These are phyloP conservation scores for Melipona quadrifasciata DNA, from an alignment of 1,140 invertebrate species.

Conservation along the genomic window DNA sequence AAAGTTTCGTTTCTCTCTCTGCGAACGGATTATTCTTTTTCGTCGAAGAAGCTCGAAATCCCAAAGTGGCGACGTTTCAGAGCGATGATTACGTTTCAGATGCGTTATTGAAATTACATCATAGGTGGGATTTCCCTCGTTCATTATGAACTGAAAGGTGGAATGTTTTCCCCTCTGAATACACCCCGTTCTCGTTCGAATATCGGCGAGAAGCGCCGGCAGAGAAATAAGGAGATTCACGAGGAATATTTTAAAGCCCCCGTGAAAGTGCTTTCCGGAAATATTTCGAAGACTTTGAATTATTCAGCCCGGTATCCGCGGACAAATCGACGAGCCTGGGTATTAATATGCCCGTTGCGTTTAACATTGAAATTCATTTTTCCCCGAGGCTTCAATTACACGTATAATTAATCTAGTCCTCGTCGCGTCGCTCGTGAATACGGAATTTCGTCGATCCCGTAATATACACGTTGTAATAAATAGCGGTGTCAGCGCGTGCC, in stretches of 20 bases:
- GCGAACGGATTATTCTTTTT: neutral
- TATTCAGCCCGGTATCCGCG: constrained; percentile 20
- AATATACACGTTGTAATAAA: constrained; percentile 25
- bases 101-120: neutral
- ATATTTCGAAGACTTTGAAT: constrained; percentile 41
- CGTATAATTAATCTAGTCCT: constrained; percentile 36
- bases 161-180: neutral
- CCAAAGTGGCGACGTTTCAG: neutral
- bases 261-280: neutral
- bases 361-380: constrained; percentile 53
- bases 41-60: neutral
- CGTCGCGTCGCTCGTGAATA: neutral
- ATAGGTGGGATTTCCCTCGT: neutral
- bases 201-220: neutral
- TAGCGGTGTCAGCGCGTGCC: neutral
- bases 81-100: neutral
- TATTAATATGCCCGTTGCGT: constrained; percentile 45
- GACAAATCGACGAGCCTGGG: neutral
- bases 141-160: constrained; percentile 3
- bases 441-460: constrained; percentile 25
- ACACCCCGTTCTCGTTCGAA: neutral
- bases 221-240: neutral
- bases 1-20: neutral
- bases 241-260: constrained; percentile 5
- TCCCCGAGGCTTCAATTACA: constrained; percentile 28